Conservation (phyloP, 2,888 invertebrate species). For the Amblyjoppa proteus region DNA sequence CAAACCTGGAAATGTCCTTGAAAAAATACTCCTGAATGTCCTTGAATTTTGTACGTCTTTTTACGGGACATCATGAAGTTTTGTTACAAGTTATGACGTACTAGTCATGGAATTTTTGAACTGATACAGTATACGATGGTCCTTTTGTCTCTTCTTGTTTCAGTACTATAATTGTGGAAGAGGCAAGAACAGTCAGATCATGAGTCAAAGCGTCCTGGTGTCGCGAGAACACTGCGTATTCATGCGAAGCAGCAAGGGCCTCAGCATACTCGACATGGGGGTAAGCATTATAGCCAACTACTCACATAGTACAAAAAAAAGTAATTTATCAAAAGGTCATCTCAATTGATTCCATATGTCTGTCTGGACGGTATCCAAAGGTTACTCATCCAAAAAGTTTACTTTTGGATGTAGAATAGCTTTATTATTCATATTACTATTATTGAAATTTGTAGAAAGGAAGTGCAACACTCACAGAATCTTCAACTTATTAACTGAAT, state of each 20-base stretch:
- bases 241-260: conserved; percentile 53
- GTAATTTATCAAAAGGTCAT: background rate
- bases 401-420: too few species aligned
- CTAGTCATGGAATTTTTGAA: background rate
- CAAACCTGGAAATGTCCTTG: too few species aligned
- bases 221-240: conserved; percentile 80
- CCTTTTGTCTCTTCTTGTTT: conserved; percentile 49
- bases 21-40: too few species aligned
- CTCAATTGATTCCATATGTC: too few species aligned
- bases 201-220: conserved; percentile 75
- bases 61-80: background rate
- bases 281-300: conserved; percentile 68
- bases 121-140: background rate
- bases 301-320: background rate
- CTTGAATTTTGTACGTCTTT: too few species aligned
- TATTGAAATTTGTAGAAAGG: too few species aligned
- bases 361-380: too few species aligned
- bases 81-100: background rate
- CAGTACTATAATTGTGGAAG: conserved; percentile 79
- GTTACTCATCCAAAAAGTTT: too few species aligned
- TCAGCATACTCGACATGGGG: conserved; percentile 77
- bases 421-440: too few species aligned
- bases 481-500: too few species aligned
- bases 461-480: too few species aligned
- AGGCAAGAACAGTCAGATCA: conserved; percentile 74